A percentile compares a stretch with the other conserved stretches of the same genome.
These are phyloP conservation scores for Neodiprion virginianus DNA, from an alignment of 1,140 invertebrate genomes.

Conservation along the genomic window DNA sequence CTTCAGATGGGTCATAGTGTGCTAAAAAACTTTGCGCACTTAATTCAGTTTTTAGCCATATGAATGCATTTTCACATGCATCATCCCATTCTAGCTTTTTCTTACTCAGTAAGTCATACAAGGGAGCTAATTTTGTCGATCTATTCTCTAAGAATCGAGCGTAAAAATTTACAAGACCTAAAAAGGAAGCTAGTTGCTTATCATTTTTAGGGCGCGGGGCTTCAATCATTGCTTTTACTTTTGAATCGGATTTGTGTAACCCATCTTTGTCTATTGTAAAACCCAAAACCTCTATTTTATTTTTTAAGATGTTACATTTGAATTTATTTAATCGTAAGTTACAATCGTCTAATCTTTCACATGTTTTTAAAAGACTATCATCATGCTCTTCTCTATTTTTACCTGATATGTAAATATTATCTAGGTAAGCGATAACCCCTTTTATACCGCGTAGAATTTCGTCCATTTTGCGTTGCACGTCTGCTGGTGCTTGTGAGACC, in stretches of 20 bases:
- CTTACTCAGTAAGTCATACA: slow-evolving; percentile 8
- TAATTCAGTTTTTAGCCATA: slow-evolving; percentile 31
- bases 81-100: not conserved
- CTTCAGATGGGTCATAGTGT: slow-evolving; percentile 43
- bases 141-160: not conserved
- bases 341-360: not conserved
- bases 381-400: not conserved
- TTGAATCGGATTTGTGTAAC: slow-evolving; percentile 38
- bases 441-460: slow-evolving; percentile 36
- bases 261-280: slow-evolving; percentile 45
- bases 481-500: slow-evolving; percentile 30
- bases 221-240: slow-evolving; percentile 45
- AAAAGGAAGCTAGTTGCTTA: slow-evolving; percentile 31
- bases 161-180: slow-evolving; percentile 9
- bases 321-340: not conserved
- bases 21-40: slow-evolving; percentile 33
- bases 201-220: slow-evolving; percentile 44
- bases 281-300: slow-evolving; percentile 40
- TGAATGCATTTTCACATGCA: slow-evolving; percentile 24
- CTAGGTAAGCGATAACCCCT: slow-evolving; percentile 36
- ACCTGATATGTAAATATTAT: not conserved
- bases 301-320: not conserved
- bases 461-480: slow-evolving; percentile 42
- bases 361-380: not conserved
- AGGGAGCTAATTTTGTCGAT: not conserved